Evolutionary conservation across 2,113 vertebrate species (phyloP), one percentile per base, ranked within the genome.

Genomic region (Fulica atra): DNA sequence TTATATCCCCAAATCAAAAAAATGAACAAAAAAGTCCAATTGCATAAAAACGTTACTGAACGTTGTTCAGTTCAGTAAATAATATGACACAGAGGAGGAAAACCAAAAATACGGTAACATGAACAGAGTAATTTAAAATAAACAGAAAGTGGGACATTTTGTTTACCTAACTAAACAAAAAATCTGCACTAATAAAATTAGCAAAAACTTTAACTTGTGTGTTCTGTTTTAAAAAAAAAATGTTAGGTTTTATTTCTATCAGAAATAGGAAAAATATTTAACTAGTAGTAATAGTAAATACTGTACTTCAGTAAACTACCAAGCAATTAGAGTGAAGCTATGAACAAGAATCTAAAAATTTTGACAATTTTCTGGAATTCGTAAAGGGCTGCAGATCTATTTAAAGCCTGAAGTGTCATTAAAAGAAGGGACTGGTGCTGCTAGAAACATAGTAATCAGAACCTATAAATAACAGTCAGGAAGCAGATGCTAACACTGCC

Each of bases 401-500:
- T 96, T 93, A 95, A 94, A 95, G 59, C 42, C 46, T 88, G 14
- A 89, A 89, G 56, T 60, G 60, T 81, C 92, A 94, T 77, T 88
- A 85, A 92, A 95, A 87, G 63, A 92, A 81, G 64, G 16, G 71
- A 77, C 82, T 85, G 64, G 64, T 71, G 42, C 79, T 93, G 79
- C 76, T 90, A 88, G 76, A 96, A 93, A 92, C 81, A 92, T 11
- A 95, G 86, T 88, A 94, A 96, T 93, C 88, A 95, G 57, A 88
- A 94, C 19, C 86, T 88, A 96, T 86, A 95, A 96, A 94, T 95
- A 96, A 91, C 85, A 73, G 46, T 17, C 94, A 95, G 93, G 92
- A 96, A 94, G 88, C 90, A 96, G 93, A 95, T 95, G 90, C 69
- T 93, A 93, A 93, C 64, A 64, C 48, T 84, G 90, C 60, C 72